These are phyloP conservation scores for Oryzias dopingdopingensis DNA, from an alignment of 2,797 vertebrate species.

Conservation along the genomic window DNA sequence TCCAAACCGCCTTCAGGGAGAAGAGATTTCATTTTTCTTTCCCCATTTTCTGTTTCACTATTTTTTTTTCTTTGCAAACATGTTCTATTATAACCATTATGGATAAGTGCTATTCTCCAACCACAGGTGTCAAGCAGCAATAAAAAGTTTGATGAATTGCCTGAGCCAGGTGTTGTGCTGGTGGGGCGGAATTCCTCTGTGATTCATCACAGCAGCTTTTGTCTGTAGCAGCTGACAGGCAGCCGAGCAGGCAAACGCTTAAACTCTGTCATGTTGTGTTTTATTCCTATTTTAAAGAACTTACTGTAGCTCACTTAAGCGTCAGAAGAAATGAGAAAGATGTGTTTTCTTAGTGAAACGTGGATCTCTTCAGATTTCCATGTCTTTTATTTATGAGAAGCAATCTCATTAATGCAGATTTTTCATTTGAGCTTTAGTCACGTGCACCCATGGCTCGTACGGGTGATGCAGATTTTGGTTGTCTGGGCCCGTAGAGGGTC, in stretches of 20 bases:
- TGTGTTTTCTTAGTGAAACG: slow-evolving; percentile 9
- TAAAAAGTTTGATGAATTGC: slow-evolving; percentile 69
- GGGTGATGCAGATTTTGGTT: no score
- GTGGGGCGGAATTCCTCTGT: slow-evolving; percentile 79
- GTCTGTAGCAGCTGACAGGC: slow-evolving; percentile 77
- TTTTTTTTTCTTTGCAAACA: slow-evolving; percentile 43
- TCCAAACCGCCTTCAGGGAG: slow-evolving; percentile 24
- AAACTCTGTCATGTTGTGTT: slow-evolving; percentile 5
- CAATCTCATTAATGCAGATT: no score
- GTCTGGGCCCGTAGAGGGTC: no score
- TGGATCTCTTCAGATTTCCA: slow-evolving; percentile 13
- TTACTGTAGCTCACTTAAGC: slow-evolving; percentile 11
- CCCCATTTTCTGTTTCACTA: slow-evolving; percentile 14
- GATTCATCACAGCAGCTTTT: slow-evolving; percentile 85
- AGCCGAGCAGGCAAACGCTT: slow-evolving; percentile 8
- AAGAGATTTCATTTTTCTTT: slow-evolving; percentile 20
- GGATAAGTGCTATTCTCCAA: slow-evolving; percentile 57
- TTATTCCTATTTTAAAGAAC: slow-evolving; percentile 19
- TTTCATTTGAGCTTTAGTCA: no score
- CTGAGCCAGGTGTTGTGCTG: slow-evolving; percentile 86
- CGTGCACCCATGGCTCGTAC: no score
- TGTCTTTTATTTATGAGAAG: neutral
- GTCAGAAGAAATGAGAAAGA: slow-evolving; percentile 1
- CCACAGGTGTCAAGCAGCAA: slow-evolving; percentile 62
- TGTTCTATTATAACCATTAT: slow-evolving; percentile 64